Percentiles rank a stretch among this genome's conserved stretches.
Evolutionary conservation across 1,140 invertebrate species (phyloP).

Genomic region (Drosophila virilis): DNA sequence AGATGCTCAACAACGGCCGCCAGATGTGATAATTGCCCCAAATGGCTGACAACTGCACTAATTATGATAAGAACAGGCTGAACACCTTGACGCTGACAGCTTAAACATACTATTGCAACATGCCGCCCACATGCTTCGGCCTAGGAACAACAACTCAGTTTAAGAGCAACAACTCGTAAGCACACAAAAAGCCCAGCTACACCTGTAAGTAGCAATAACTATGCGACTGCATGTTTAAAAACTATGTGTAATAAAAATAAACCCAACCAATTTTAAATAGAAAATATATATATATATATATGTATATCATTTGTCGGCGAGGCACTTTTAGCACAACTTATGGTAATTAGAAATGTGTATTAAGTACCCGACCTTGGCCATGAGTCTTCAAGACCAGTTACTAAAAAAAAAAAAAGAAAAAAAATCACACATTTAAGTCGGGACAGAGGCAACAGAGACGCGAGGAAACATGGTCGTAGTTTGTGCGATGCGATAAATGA

Average conservation of each 20-base stretch:
- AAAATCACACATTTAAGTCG: constrained; percentile 25
- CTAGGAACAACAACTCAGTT: neutral
- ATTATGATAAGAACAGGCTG: constrained; percentile 31
- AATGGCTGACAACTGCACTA: constrained; percentile 32
- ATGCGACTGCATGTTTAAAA: neutral
- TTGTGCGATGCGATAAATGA: constrained; percentile 6
- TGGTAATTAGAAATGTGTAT: constrained; percentile 48
- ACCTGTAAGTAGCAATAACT: constrained; percentile 4
- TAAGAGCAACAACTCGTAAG: neutral
- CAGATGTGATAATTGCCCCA: constrained; percentile 6
- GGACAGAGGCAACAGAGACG: neutral
- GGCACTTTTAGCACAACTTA: constrained; percentile 47
- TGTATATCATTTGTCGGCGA: constrained; percentile 16
- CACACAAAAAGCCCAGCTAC: constrained; percentile 28
- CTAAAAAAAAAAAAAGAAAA: constrained; percentile 43
- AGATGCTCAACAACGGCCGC: neutral
- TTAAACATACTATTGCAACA: neutral
- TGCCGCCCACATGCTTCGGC: neutral
- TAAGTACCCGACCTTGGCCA: constrained; percentile 66
- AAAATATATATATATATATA: too few relatives aligned
- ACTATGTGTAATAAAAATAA: neutral
- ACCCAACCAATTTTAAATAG: neutral
- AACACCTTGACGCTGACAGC: constrained; percentile 24
- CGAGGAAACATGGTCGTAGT: neutral
- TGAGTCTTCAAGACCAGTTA: constrained; percentile 62